Evolutionary conservation across 2,113 vertebrate species (phyloP), one percentile per base, ranked within the genome.

Genomic region (Alosa alosa): DNA sequence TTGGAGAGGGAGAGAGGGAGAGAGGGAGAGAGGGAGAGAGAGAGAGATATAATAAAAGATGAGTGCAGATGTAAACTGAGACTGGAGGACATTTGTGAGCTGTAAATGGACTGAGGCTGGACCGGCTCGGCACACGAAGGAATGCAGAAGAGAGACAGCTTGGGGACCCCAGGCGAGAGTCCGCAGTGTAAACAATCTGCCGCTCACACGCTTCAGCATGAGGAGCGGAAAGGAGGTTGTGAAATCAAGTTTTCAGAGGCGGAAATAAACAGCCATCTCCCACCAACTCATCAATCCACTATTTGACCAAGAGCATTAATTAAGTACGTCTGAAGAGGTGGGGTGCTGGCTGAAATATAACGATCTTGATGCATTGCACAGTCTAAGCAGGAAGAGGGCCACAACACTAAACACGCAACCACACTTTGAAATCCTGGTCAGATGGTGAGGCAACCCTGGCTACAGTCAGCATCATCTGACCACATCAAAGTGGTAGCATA

Each of bases 101-200:
- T 72, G 64, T 72, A 72, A 72, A 36, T 72, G 64, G 64, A 72
- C 64, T 11, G 25, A 36, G n/a, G n/a, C n/a, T 36, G 64, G n/a
- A 3, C 4, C 41, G 41, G 41, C 25, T 22, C 22, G n/a, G n/a
- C 64, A 2, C 6, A 1, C 64, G 4, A 25, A 72, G 31, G 31
- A 72, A 72, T 72, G 64, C 31, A 25, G 15, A 39, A 15, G 31
- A 39, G 31, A 36, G 36, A 41, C 31, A 39, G 36, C 22, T 18
- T 0, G 11, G 72, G 72, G 31, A 31, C 72, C 72, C 31, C 10
- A 4, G 81, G 60, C 31, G n/a, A 81, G 68, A n/a, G 81, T 6
- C 18, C 11, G 78, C 85, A 78, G 46, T 10, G 39, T 82, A 87
- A 84, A 86, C 86, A 85, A 60, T 25, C 68, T 83, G 82, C 9